phyloP scores from a whole-genome alignment of 2,888 invertebrate species.

The Agrotis puta region DNA sequence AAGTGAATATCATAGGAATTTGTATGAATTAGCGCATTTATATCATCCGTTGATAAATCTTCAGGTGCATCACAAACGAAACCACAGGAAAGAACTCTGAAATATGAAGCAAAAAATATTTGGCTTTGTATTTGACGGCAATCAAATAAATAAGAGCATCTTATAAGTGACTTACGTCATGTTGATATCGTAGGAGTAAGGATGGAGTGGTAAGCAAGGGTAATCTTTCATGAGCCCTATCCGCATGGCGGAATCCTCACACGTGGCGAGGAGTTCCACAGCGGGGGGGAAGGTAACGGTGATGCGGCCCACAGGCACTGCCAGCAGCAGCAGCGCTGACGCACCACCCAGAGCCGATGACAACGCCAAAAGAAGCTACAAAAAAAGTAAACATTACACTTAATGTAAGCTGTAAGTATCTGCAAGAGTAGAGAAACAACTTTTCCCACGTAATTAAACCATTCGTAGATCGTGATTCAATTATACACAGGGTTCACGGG shows the following conservation, averaged over 20 bases:
- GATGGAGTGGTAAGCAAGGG: conserved; percentile 86
- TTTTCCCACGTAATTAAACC: no score
- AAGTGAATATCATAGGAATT: conserved; percentile 90
- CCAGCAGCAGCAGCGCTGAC: conserved; percentile 92
- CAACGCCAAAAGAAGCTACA: conserved; percentile 92
- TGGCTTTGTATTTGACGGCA: not conserved
- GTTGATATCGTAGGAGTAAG: conserved; percentile 86
- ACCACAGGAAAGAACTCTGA: conserved; percentile 90
- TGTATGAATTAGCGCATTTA: conserved; percentile 85
- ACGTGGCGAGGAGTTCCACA: conserved; percentile 91
- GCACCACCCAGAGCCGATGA: conserved; percentile 93
- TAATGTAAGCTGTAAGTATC: not conserved
- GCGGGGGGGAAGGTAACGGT: conserved; percentile 92
- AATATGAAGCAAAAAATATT: conserved; percentile 48
- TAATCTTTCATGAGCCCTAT: conserved; percentile 86
- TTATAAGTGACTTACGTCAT: conserved; percentile 82
- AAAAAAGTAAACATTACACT: conserved; percentile 20
- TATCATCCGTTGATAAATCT: conserved; percentile 83
- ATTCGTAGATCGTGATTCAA: not conserved
- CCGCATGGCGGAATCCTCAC: conserved; percentile 79
- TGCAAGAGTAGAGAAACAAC: not conserved
- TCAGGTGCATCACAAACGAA: conserved; percentile 90
- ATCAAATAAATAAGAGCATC: not conserved
- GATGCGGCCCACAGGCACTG: conserved; percentile 94
- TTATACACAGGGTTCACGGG: not conserved